These are phyloP conservation scores for Platerodrilus igneus DNA, from an alignment of 2,888 invertebrate species.

Conservation along the genomic window DNA sequence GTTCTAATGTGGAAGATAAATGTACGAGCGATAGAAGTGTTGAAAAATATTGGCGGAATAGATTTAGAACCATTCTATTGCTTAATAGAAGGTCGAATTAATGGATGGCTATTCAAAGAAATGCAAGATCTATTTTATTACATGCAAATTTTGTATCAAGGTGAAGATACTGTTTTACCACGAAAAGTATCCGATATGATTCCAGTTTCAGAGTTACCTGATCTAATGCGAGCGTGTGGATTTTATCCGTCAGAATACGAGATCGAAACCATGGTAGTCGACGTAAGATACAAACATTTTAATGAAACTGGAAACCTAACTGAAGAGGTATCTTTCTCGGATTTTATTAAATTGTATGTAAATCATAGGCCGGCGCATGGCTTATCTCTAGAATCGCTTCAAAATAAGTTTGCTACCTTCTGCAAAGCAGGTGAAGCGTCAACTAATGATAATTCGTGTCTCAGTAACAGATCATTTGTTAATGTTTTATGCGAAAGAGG, in stretches of 20 bases:
- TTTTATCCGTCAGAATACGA: constrained; percentile 72
- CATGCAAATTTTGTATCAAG: constrained; percentile 68
- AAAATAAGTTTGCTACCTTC: constrained; percentile 50
- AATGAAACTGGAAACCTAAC: constrained; percentile 45
- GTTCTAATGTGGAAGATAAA: constrained; percentile 58
- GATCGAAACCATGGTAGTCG: constrained; percentile 58
- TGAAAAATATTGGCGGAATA: constrained; percentile 51
- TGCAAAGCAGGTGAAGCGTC: constrained; percentile 35
- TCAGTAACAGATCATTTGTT: constrained; percentile 32
- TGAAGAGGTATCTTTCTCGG: constrained; percentile 61
- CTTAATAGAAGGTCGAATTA: constrained; percentile 63
- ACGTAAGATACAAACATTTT: constrained; percentile 54
- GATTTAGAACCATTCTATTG: constrained; percentile 66
- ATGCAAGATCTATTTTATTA: constrained; percentile 73
- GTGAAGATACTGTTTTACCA: constrained; percentile 60
- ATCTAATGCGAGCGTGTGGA: constrained; percentile 69
- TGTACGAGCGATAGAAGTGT: constrained; percentile 22
- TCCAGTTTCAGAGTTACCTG: constrained; percentile 63
- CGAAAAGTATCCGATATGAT: constrained; percentile 59
- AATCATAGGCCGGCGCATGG: constrained; percentile 63
- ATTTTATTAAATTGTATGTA: constrained; percentile 61
- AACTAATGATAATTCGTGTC: constrained; percentile 28
- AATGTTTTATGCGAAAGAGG: constrained; percentile 31
- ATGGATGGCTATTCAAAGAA: constrained; percentile 67
- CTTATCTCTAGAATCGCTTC: constrained; percentile 48